Percentiles rank a stretch among this genome's conserved stretches.
phyloP scores from a whole-genome alignment of 2,888 invertebrate species.

The Gymnosoma rotundatum region DNA sequence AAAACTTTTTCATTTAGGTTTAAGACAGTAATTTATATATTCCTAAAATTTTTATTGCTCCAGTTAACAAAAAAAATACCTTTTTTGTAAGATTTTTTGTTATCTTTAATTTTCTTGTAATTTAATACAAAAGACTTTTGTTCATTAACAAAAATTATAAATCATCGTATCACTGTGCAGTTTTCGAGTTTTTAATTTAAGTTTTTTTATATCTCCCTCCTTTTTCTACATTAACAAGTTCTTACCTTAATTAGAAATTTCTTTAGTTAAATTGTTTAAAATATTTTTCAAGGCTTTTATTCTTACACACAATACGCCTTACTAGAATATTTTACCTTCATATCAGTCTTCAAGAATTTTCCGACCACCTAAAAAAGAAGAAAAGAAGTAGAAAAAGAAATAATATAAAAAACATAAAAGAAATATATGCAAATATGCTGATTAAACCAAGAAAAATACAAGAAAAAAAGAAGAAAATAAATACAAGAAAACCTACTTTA shows the following conservation, averaged over 20 bases:
- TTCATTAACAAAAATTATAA: constrained; percentile 32
- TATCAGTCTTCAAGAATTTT: constrained; percentile 17
- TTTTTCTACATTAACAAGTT: background rate
- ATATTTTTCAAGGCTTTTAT: background rate
- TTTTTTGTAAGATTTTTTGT: background rate
- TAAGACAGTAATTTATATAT: too few relatives aligned
- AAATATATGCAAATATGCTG: constrained; percentile 26
- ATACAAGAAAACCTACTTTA: background rate
- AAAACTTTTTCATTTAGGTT: too few relatives aligned
- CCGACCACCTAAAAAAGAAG: background rate
- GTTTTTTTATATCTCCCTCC: background rate
- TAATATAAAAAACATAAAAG: background rate
- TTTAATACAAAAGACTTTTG: constrained; percentile 36
- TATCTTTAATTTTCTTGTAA: background rate
- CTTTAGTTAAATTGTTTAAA: constrained; percentile 9
- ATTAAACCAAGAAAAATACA: constrained; percentile 18
- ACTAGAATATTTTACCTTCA: constrained; percentile 23
- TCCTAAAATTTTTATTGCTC: too few relatives aligned
- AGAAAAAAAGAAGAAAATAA: background rate
- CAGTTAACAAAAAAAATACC: too few relatives aligned
- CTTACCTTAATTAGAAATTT: constrained; percentile 2
- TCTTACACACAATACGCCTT: background rate
- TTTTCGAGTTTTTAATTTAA: constrained; percentile 52
- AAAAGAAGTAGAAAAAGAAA: background rate
- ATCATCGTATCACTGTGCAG: constrained; percentile 37